Percentiles rank a stretch among this genome's conserved stretches.
Evolutionary conservation across 2,888 invertebrate species (phyloP).

Genomic region (Anoplius nigerrimus): DNA sequence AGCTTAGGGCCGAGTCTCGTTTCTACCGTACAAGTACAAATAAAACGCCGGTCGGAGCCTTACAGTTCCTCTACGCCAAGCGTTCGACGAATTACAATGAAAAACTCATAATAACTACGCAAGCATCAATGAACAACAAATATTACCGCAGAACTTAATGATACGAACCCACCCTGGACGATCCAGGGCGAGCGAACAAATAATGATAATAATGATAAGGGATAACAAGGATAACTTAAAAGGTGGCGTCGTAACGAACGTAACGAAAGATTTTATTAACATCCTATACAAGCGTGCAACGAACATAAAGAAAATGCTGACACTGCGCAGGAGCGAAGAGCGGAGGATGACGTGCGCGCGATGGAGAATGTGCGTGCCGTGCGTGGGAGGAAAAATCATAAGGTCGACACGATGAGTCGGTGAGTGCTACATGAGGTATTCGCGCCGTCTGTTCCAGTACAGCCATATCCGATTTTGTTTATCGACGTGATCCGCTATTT

Average conservation of each 20-base stretch:
- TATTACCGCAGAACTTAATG: slow-evolving; percentile 1
- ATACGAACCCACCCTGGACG: no score
- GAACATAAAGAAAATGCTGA: slow-evolving; percentile 55
- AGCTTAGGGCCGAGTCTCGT: no score
- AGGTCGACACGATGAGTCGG: slow-evolving; percentile 18
- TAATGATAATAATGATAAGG: slow-evolving; percentile 1
- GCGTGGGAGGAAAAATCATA: slow-evolving; percentile 20
- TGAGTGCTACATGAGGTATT: slow-evolving; percentile 68
- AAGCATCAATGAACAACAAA: no score
- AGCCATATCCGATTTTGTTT: slow-evolving; percentile 67
- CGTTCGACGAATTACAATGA: no score
- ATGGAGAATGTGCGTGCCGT: not conserved
- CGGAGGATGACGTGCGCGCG: slow-evolving; percentile 1
- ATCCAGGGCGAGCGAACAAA: slow-evolving; percentile 13
- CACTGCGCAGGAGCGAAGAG: slow-evolving; percentile 10
- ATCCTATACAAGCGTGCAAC: slow-evolving; percentile 49
- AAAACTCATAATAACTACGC: no score
- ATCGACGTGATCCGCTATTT: slow-evolving; percentile 70
- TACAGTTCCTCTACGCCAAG: no score
- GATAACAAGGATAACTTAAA: slow-evolving; percentile 47
- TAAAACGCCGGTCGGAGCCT: no score
- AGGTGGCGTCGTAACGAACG: slow-evolving; percentile 43
- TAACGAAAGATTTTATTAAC: slow-evolving; percentile 57
- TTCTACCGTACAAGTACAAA: no score
- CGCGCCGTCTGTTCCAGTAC: slow-evolving; percentile 71